Evolutionary conservation across 2,797 vertebrate genomes (phyloP), one percentile per base, ranked within the genome.

Genomic region (Aulostomus chinensis): DNA sequence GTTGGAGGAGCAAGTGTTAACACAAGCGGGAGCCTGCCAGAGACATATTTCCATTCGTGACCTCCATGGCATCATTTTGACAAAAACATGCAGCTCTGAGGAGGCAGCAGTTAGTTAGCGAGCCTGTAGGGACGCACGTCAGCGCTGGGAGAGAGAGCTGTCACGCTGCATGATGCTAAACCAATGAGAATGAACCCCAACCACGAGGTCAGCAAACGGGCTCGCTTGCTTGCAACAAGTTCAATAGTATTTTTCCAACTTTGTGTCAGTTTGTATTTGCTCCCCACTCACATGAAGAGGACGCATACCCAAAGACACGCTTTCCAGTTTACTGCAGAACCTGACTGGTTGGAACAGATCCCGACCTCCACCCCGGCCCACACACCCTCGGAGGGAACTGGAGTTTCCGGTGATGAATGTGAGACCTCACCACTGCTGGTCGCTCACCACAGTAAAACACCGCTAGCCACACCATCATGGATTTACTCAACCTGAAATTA

Each of bases 31-130:
- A 3, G 34, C n/a, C 14, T 45, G 25, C 31, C 9, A 40, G 9
- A 61, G 12, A 39, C 30, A 51, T 20, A 28, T 55, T 53, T 9
- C 33, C 15, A 48, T 12, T 17, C 11, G 5, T 17, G n/a, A 45
- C 14, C 30, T 50, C 5, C 25, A 17, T 9, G n/a, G 12, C 31
- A 28, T 52, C 12, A 40, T 43, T 41, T 12, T 20, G 12, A 62
- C 0, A 29, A 17, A 25, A 35, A 12, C 21, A 0, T 15, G 17
- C 20, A 20, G 38, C 33, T 3, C 8, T 15, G 11, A 57, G 21
- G 12, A 49, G 10, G 12, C 48, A 31, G 26, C 6, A 6, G 20
- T 21, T 21, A 6, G 3, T 21, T 3, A 3, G 6, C 20, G 6
- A 6, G 20, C 20, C 20, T 21, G 20, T 6, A 21, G 0, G 7